Percentiles rank a stretch among this genome's conserved stretches.
These are phyloP conservation scores for Drosophila infuscata DNA, from an alignment of 2,888 invertebrate genomes.

Conservation along the genomic window DNA sequence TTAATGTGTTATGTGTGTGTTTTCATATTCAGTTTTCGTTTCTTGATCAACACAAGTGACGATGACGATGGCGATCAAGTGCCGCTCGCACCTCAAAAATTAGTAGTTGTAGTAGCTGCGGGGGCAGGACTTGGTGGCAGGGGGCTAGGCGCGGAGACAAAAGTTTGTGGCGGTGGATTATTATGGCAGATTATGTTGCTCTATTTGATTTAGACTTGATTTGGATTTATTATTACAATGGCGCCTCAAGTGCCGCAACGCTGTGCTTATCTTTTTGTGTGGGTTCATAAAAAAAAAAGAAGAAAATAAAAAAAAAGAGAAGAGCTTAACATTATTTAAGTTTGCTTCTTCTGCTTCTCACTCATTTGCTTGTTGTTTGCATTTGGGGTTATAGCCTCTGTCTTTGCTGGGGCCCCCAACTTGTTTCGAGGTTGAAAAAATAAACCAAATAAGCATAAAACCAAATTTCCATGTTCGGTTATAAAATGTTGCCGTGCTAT, in stretches of 20 bases:
- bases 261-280: constrained; percentile 63
- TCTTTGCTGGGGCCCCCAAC: constrained; percentile 43
- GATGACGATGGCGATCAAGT: constrained; percentile 55
- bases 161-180: constrained; percentile 25
- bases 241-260: constrained; percentile 73
- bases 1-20: constrained; percentile 25
- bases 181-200: constrained; percentile 74
- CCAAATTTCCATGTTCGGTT: constrained; percentile 73
- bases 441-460: constrained; percentile 64
- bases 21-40: constrained; percentile 57
- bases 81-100: constrained; percentile 57
- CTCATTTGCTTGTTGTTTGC: constrained; percentile 47
- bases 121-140: neutral
- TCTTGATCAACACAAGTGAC: constrained; percentile 63
- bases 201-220: constrained; percentile 80
- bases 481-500: constrained; percentile 72
- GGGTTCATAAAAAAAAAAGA: constrained; percentile 51
- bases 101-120: constrained; percentile 21
- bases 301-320: constrained; percentile 31
- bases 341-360: constrained; percentile 30
- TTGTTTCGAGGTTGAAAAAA: constrained; percentile 70
- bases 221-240: constrained; percentile 81
- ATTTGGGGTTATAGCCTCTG: constrained; percentile 39
- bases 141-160: neutral
- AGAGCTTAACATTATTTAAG: constrained; percentile 67